A percentile compares a stretch with the other conserved stretches of the same genome.
Evolutionary conservation across 2,888 invertebrate genomes (phyloP).

Genomic region (Lasioglossum lativentre): DNA sequence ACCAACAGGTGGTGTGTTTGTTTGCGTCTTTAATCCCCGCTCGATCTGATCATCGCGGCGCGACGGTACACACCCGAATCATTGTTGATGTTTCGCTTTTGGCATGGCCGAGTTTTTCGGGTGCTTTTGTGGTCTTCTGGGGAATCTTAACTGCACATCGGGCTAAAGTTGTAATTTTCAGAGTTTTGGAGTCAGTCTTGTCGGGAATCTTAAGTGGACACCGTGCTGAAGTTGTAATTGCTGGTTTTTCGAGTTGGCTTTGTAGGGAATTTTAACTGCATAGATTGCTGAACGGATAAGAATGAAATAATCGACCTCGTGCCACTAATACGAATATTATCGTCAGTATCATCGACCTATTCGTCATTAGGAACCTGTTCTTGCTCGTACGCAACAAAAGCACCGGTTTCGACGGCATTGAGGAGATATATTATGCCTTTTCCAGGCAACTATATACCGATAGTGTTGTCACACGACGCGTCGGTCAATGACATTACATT

Average conservation of each 20-base stretch:
- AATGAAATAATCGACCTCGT: background rate
- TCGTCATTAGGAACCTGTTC: conserved; percentile 34
- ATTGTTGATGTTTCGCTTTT: background rate
- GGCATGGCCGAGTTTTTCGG: background rate
- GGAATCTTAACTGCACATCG: background rate
- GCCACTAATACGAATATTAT: background rate
- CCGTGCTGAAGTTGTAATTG: no score
- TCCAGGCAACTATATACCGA: conserved; percentile 32
- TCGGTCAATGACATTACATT: background rate
- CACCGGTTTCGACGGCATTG: conserved; percentile 44
- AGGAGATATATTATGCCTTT: conserved; percentile 52
- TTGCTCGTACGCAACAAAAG: conserved; percentile 33
- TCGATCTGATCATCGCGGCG: background rate
- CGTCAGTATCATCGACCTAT: background rate
- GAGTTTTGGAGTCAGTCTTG: no score
- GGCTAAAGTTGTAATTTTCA: no score
- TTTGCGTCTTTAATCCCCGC: background rate
- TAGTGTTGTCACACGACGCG: background rate
- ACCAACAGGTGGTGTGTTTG: background rate
- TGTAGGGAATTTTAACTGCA: no score
- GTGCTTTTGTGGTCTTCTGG: background rate
- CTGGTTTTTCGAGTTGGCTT: no score
- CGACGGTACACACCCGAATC: background rate
- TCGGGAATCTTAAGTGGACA: no score
- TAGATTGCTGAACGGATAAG: background rate